phyloP scores from a whole-genome alignment of 2,113 vertebrate species.

The Phylloscopus whistleri region DNA sequence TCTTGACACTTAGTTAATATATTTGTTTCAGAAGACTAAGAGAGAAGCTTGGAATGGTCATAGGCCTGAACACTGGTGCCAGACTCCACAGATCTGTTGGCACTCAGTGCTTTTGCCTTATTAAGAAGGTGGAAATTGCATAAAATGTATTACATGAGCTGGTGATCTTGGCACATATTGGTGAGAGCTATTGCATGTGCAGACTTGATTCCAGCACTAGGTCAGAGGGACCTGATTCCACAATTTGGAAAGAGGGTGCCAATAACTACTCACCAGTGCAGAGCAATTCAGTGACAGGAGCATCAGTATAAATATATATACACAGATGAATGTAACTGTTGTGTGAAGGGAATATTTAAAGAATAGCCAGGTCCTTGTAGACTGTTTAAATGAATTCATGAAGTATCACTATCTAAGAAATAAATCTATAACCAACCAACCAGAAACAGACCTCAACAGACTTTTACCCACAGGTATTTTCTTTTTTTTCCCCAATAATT shows the following conservation, averaged over 20 bases:
- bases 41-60: not conserved
- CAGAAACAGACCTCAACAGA: not conserved
- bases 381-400: not conserved
- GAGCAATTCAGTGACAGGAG: not conserved
- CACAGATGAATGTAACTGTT: not conserved
- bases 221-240: not conserved
- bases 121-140: not conserved
- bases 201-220: not conserved
- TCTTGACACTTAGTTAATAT: not conserved
- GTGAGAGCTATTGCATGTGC: not conserved
- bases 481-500: not conserved
- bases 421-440: fast-evolving
- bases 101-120: not conserved
- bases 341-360: not conserved
- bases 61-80: not conserved
- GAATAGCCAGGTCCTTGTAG: not conserved
- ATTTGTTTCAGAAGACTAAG: not conserved
- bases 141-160: not conserved
- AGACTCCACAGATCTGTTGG: not conserved
- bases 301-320: not conserved
- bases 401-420: not conserved
- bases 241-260: not conserved
- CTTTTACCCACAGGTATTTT: not conserved
- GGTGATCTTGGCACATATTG: not conserved
- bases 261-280: not conserved